Evolutionary conservation across 2,113 vertebrate species (phyloP).

Genomic region (Petroica traversi): DNA sequence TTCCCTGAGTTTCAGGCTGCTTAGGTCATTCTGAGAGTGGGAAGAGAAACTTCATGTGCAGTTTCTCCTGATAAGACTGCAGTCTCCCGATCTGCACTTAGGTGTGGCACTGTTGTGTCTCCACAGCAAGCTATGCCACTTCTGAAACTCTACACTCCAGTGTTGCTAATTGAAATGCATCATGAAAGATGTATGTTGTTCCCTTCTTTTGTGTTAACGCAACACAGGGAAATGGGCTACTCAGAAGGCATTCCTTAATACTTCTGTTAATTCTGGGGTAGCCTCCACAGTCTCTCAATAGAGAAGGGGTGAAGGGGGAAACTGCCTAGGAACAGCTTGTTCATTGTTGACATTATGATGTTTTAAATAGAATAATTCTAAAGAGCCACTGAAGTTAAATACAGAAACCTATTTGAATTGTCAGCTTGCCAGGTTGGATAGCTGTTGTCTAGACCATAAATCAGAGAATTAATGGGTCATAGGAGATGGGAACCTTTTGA

Average conservation of each 20-base stretch:
- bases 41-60: conserved; percentile 22
- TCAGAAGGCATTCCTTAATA: neutral
- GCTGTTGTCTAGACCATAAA: neutral
- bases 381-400: neutral
- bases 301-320: neutral
- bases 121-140: neutral
- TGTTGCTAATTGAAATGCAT: conserved; percentile 48
- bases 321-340: neutral
- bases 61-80: conserved; percentile 29
- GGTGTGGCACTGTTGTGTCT: conserved; percentile 39
- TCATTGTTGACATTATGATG: neutral
- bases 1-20: neutral
- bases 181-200: conserved; percentile 55
- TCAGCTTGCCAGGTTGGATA: neutral
- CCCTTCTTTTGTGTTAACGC: neutral
- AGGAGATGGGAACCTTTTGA: neutral
- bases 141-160: conserved; percentile 3
- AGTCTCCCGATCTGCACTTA: neutral
- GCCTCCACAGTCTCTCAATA: neutral
- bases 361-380: neutral
- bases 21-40: conserved; percentile 37
- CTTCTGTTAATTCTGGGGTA: neutral
- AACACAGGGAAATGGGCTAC: neutral
- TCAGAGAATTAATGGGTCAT: neutral
- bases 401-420: neutral